These are phyloP conservation scores for Rhagophthalmus giganteus DNA, from an alignment of 2,888 invertebrate species.

Conservation along the genomic window DNA sequence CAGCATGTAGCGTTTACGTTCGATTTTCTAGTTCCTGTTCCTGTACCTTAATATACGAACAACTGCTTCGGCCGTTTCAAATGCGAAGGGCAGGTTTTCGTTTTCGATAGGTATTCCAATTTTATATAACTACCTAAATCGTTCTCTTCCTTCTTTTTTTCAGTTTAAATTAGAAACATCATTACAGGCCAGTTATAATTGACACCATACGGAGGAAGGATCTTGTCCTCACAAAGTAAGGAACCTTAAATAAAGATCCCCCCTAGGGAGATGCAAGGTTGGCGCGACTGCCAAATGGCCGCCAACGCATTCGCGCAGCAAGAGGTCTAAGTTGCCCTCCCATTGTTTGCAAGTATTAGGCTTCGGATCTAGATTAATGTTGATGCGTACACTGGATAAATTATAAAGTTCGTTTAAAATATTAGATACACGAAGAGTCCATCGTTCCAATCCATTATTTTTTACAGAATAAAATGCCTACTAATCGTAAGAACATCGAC, in stretches of 20 bases:
- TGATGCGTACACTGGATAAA: conserved; percentile 16
- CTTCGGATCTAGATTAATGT: conserved; percentile 37
- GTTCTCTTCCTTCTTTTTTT: conserved; percentile 10
- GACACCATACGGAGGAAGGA: conserved; percentile 25
- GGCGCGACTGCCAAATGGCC: conserved; percentile 37
- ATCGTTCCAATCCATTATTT: too few relatives aligned
- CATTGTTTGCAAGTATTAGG: conserved; percentile 36
- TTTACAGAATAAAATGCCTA: too few relatives aligned
- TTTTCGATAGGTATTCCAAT: too few relatives aligned
- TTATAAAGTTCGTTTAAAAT: conserved; percentile 4
- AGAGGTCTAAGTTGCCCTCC: conserved; percentile 30
- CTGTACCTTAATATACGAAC: too few relatives aligned
- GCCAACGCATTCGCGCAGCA: conserved; percentile 35
- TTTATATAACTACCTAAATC: too few relatives aligned
- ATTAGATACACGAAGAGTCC: too few relatives aligned
- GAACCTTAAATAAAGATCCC: conserved; percentile 30
- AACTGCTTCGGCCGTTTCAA: too few relatives aligned
- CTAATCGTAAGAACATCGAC: too few relatives aligned
- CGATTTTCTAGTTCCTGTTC: not conserved
- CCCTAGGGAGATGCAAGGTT: conserved; percentile 28
- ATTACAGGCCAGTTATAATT: conserved; percentile 22
- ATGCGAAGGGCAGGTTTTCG: too few relatives aligned
- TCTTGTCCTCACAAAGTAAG: conserved; percentile 24
- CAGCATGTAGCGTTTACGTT: not conserved
- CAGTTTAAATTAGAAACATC: conserved; percentile 18